Conservation (phyloP, 1,140 invertebrate genomes). For the Probaryconus sp. region DNA sequence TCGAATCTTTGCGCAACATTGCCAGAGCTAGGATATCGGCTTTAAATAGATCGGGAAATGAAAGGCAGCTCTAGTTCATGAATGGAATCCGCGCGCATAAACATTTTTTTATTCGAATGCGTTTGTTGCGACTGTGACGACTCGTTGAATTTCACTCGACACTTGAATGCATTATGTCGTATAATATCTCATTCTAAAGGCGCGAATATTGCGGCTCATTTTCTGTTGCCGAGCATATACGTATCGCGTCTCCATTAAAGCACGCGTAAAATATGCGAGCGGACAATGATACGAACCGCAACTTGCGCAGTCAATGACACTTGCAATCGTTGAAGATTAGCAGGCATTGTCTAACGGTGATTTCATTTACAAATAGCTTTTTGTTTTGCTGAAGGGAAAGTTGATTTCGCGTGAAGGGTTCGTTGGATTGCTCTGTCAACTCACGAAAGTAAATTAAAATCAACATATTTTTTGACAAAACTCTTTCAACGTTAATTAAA, state of each 20-base stretch:
- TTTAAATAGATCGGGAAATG: slow-evolving; percentile 39
- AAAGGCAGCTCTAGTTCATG: slow-evolving; percentile 14
- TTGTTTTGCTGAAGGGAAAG: no score
- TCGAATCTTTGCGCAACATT: slow-evolving; percentile 33
- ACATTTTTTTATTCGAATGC: slow-evolving; percentile 22
- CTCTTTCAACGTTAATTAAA: no score
- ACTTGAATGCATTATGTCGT: slow-evolving; percentile 14
- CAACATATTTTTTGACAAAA: no score
- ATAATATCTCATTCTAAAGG: slow-evolving; percentile 18
- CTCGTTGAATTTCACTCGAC: slow-evolving; percentile 25
- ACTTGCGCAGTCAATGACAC: neutral
- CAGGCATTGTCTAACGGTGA: no score
- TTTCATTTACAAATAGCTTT: no score
- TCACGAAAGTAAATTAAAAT: no score
- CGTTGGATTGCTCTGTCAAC: no score
- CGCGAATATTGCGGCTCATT: slow-evolving; percentile 9
- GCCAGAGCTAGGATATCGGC: slow-evolving; percentile 17
- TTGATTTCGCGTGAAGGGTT: no score
- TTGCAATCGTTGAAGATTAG: no score
- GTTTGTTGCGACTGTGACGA: slow-evolving; percentile 10
- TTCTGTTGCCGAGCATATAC: neutral
- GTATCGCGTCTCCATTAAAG: neutral
- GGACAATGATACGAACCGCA: no score
- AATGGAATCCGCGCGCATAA: slow-evolving; percentile 18
- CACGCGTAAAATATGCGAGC: neutral